These are phyloP conservation scores for Tricholaema leucomelas DNA, from an alignment of 2,113 vertebrate genomes.

Conservation along the genomic window DNA sequence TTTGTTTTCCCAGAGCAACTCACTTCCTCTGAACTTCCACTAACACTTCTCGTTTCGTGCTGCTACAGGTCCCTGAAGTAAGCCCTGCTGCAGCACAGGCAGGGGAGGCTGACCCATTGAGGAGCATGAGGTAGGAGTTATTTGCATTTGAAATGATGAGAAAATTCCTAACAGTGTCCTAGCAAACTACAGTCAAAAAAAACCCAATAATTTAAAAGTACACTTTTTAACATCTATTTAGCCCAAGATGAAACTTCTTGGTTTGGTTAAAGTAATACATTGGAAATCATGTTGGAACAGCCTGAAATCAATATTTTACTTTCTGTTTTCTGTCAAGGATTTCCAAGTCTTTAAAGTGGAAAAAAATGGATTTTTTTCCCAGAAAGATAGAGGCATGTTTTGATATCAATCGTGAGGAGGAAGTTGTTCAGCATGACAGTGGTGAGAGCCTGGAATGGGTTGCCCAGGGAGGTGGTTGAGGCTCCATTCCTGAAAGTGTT, in stretches of 20 bases:
- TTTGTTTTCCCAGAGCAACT: background rate
- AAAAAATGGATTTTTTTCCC: background rate
- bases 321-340: background rate
- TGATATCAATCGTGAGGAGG: too few species aligned
- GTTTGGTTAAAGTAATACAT: background rate
- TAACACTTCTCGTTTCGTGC: background rate
- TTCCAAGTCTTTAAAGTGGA: background rate
- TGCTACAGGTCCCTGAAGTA: background rate
- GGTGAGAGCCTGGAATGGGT: too few species aligned
- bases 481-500: too few species aligned
- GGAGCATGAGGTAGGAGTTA: background rate
- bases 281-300: background rate
- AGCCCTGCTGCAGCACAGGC: fast-evolving
- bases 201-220: background rate
- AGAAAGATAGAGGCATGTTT: background rate
- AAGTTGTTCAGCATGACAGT: too few species aligned
- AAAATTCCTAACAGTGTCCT: background rate
- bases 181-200: background rate
- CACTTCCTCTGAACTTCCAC: background rate
- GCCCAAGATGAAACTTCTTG: background rate
- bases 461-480: too few species aligned
- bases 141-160: background rate
- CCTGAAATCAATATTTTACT: background rate
- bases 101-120: background rate
- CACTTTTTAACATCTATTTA: background rate